Conservation (phyloP, 1,140 invertebrate genomes). For the Rhagoletis zephyria region DNA sequence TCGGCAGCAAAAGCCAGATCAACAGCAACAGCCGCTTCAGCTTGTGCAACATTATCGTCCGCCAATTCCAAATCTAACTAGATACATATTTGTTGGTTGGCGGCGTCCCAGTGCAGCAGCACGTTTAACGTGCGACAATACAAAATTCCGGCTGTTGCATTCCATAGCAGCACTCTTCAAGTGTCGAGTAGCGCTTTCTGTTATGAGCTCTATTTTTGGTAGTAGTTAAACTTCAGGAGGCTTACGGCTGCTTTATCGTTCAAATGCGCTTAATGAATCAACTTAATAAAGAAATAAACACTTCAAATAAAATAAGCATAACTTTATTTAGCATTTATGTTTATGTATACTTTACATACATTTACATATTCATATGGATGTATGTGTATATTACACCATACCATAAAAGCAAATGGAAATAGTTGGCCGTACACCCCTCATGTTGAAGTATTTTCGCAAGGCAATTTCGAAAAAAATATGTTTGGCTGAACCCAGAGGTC, state of each 20-base stretch:
- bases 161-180: constrained; percentile 25
- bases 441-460: too few relatives aligned
- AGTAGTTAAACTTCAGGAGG: constrained; percentile 43
- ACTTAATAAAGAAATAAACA: neutral
- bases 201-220: constrained; percentile 50
- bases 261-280: constrained; percentile 8
- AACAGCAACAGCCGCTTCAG: neutral
- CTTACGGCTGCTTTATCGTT: constrained; percentile 29
- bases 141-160: constrained; percentile 35
- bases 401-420: too few relatives aligned
- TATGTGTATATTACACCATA: too few relatives aligned
- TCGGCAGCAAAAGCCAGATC: neutral
- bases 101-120: neutral
- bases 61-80: constrained; percentile 38
- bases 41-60: constrained; percentile 27
- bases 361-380: too few relatives aligned
- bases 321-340: too few relatives aligned
- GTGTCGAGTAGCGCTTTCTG: constrained; percentile 27
- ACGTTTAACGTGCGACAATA: constrained; percentile 22
- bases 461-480: too few relatives aligned
- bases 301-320: neutral
- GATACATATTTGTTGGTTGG: neutral
- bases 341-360: too few relatives aligned
- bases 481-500: too few relatives aligned
- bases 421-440: too few relatives aligned